These are phyloP conservation scores for Amblyornis subalaris DNA, from an alignment of 2,113 vertebrate genomes.

Conservation along the genomic window DNA sequence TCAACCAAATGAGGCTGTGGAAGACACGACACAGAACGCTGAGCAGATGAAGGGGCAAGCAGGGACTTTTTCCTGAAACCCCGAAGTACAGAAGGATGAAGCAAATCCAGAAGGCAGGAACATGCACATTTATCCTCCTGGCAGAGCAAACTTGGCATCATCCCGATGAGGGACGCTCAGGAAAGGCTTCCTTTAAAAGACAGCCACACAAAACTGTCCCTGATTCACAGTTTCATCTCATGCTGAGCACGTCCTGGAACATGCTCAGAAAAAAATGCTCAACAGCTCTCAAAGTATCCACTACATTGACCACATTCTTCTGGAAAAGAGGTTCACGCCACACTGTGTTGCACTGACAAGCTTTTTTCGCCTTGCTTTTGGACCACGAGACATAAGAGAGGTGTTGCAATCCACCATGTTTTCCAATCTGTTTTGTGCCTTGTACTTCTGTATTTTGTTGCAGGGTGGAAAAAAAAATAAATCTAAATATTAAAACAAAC, in stretches of 20 bases:
- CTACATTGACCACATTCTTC: not conserved
- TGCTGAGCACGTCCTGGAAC: not conserved
- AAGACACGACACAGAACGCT: not conserved
- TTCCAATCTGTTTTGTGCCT: not conserved
- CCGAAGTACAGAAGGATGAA: not conserved
- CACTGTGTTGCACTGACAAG: fast-evolving
- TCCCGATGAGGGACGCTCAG: fast-evolving
- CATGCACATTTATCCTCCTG: not conserved
- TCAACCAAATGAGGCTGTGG: not conserved
- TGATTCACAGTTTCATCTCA: not conserved
- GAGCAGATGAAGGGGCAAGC: not conserved
- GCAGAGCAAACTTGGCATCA: not conserved
- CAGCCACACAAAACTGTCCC: fast-evolving
- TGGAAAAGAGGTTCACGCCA: not conserved
- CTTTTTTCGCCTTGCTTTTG: not conserved
- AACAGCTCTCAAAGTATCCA: not conserved
- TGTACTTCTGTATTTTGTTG: not conserved
- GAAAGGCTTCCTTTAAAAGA: not conserved
- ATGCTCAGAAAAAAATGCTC: not conserved
- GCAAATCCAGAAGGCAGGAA: not conserved
- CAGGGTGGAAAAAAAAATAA: too few species aligned
- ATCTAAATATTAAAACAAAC: not conserved
- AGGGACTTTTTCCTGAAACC: not conserved
- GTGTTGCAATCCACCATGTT: not conserved
- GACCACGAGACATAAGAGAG: not conserved